Evolutionary conservation across 2,113 vertebrate species (phyloP), one percentile per base, ranked within the genome.

Genomic region (Epinephelus lanceolatus): DNA sequence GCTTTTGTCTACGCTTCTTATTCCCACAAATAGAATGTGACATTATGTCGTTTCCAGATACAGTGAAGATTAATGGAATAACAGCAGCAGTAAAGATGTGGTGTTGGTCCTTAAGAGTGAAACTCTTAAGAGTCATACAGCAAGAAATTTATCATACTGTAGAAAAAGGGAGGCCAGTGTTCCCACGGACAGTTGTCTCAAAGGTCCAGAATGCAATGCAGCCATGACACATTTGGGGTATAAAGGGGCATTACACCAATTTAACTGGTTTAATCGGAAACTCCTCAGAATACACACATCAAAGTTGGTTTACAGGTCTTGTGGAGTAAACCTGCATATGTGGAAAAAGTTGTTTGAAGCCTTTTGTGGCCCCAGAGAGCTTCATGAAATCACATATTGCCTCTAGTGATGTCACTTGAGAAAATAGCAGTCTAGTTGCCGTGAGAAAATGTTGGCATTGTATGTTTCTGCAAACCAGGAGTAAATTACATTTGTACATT

Each of bases 251-350:
- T n/a, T 65, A 23, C 45, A 40, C 19, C 40, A 59, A n/a, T 59
- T 21, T 23, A 47, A 56, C 17, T 6, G 17, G n/a, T 56, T 76
- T 13, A 30, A 30, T 30, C 4, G 30, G 30, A 30, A 30, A 30
- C 30, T 30, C 30, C 30, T 1, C 30, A 5, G 4, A 67, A 27
- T 78, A n/a, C 11, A 51, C 14, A 37, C 42, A 59, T 78, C 63
- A 69, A 59, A 68, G 65, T 51, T 9, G 69, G 27, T 78, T 52
- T 60, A 70, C 45, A 40, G 21, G 11, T 69, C 17, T 15, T 56
- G 6, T 7, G 18, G 42, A 55, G 17, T 6, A 27, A 21, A 12
- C 5, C 56, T 61, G 56, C 45, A 52, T 42, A 62, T 53, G 19
- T 6, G 6, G 40, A 37, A 37, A 25, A 52, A 14, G 10, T 27